Evolutionary conservation across 2,888 invertebrate genomes (phyloP).

Genomic region (Diarsia rubi): DNA sequence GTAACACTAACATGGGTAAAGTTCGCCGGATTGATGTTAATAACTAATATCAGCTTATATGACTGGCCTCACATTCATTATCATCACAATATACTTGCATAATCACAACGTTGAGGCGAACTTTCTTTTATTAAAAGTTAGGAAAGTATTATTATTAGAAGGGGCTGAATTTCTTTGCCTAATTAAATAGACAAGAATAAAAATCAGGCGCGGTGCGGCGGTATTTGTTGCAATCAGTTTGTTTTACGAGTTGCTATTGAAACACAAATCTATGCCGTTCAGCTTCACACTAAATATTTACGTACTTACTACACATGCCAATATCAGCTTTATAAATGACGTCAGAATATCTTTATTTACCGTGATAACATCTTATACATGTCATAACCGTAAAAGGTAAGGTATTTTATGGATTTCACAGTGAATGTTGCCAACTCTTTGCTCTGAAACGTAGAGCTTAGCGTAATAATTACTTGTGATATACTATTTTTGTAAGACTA

Average conservation of each 20-base stretch:
- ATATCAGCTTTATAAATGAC: no score
- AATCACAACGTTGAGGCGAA: no score
- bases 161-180: constrained; percentile 26
- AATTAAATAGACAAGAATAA: constrained; percentile 53
- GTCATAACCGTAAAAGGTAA: background rate
- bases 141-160: no score
- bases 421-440: constrained; percentile 21
- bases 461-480: constrained; percentile 3
- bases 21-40: constrained; percentile 8
- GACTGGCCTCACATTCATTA: background rate
- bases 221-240: constrained; percentile 1
- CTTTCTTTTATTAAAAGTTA: constrained; percentile 11
- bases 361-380: no score
- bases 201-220: constrained; percentile 36
- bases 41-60: background rate
- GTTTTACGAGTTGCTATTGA: no score
- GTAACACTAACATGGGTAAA: constrained; percentile 13
- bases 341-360: background rate
- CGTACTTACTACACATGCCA: no score
- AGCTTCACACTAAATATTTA: no score
- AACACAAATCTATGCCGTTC: no score
- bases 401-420: background rate
- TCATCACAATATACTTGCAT: no score
- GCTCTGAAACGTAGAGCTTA: background rate
- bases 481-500: background rate